These are phyloP conservation scores for Trachelus stipa DNA, from an alignment of 2,888 invertebrate species.

Conservation along the genomic window DNA sequence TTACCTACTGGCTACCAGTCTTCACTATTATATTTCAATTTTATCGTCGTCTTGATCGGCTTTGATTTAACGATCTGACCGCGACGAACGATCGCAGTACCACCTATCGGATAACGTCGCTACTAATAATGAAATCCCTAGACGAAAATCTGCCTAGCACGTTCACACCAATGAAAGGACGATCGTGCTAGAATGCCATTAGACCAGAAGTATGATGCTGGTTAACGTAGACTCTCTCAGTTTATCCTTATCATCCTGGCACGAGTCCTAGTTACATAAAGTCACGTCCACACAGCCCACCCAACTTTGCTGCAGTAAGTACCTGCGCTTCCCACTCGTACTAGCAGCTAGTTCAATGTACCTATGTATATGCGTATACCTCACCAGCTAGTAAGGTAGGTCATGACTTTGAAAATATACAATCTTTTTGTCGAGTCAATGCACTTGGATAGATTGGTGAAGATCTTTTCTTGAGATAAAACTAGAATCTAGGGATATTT, in stretches of 20 bases:
- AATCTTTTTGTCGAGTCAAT: slow-evolving; percentile 33
- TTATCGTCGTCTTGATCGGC: no score
- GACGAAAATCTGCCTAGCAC: not conserved
- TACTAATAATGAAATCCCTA: not conserved
- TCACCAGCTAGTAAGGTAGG: slow-evolving; percentile 18
- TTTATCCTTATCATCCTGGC: slow-evolving; percentile 31
- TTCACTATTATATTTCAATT: no score
- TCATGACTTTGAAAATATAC: slow-evolving; percentile 41
- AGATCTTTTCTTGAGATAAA: not conserved
- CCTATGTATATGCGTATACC: slow-evolving; percentile 5
- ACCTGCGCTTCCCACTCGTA: slow-evolving; percentile 41
- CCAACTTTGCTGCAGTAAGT: slow-evolving; percentile 26
- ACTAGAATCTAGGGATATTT: not conserved
- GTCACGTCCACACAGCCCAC: slow-evolving; percentile 39
- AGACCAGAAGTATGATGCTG: not conserved
- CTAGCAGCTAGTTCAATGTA: slow-evolving; percentile 34
- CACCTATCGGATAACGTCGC: not conserved
- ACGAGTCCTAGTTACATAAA: slow-evolving; percentile 46
- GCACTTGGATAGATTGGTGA: not conserved
- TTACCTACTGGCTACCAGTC: no score
- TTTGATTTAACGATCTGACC: no score
- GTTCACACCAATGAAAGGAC: not conserved
- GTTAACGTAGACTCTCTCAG: slow-evolving; percentile 35
- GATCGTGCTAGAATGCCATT: not conserved
- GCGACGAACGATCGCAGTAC: no score